Base-by-base conservation (phyloP, 2,888 invertebrate species). In the Cremastinae sp. region DNA sequence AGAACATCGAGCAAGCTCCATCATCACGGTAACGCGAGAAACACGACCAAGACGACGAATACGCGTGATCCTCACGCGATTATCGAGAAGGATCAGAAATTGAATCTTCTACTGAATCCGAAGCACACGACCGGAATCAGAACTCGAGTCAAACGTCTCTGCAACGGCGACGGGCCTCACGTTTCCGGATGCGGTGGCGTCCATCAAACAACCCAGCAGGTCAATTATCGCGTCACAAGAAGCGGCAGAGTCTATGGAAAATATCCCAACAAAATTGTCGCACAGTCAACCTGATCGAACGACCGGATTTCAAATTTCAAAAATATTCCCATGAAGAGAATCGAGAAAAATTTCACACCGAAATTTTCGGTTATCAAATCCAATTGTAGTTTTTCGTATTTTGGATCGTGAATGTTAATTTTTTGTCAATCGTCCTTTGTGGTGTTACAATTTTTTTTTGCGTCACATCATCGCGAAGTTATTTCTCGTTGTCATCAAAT, bases 241-340 rank as follows among this genome's bases (percentile, higher is more conserved):
- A 89, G 89, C 75, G 89, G 89, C 35, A 85, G 84, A 72, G 70
- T 89, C 53, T 89, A 89, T 74, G 89, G 89, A 62, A 86, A 83
- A 79, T 89, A 88, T 75, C 83, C 82, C 9, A 83, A 82, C 79
- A 86, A 86, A 81, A 68, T 78, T 56, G 68, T 61, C 12, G 41
- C 81, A 10, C 70, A 70, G 53, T 35, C 70, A 8, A 55, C 61
- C 45, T 70, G 45, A 62, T 12, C 9, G 2, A 28, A n/a, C 70
- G 1, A 73, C 62, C 56, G 66, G 66, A 71, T 56, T 53, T 35
- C 5, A 22, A 61, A 58, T 49, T 37, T 62, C 51, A 10, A 62
- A 53, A 56, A 7, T 53, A 1, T 35, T 12, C 22, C 8, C 61
- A 59, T 20, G n/a, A 65, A 20, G 12, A 10, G 43, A 28, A 35